A percentile compares a stretch with the other conserved stretches of the same genome.
Evolutionary conservation across 64 coral and sea anemone genomes (phyloP).

Genomic region (Pachyseris speciosa): DNA sequence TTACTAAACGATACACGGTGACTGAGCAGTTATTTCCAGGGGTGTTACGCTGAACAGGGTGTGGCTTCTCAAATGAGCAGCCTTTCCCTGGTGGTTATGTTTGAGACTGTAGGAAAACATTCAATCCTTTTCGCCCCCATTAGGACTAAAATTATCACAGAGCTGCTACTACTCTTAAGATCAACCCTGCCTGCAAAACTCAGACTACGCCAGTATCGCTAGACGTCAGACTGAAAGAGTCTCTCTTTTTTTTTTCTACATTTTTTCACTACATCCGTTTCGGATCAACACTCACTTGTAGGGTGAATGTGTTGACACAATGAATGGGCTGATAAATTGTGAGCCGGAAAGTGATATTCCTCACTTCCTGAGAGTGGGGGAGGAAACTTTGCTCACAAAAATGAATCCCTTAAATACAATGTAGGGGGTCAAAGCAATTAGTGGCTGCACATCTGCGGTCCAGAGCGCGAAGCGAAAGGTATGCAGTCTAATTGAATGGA

Average conservation of each 20-base stretch:
- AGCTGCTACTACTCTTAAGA: no score
- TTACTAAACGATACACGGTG: no score
- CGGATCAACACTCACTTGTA: not conserved
- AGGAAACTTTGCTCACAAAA: slow-evolving; percentile 15
- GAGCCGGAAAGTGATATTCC: slow-evolving; percentile 3
- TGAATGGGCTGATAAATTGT: slow-evolving; percentile 57
- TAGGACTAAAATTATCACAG: no score
- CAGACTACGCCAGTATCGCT: no score
- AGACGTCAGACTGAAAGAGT: not conserved
- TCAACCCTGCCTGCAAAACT: no score
- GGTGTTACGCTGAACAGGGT: no score
- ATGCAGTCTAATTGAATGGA: no score
- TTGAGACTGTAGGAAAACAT: no score
- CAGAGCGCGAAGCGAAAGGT: not conserved
- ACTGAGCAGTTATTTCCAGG: no score
- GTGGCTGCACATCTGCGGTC: not conserved
- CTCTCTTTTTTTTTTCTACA: not conserved
- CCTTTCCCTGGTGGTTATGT: no score
- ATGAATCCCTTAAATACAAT: not conserved
- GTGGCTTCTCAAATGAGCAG: no score
- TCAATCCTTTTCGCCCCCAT: no score
- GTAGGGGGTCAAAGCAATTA: slow-evolving; percentile 12
- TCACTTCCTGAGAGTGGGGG: slow-evolving; percentile 39
- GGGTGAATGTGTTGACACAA: not conserved
- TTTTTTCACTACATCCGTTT: not conserved